Evolutionary conservation across 2,797 vertebrate species (phyloP), one percentile per base, ranked within the genome.

Genomic region (Podarcis siculus): DNA sequence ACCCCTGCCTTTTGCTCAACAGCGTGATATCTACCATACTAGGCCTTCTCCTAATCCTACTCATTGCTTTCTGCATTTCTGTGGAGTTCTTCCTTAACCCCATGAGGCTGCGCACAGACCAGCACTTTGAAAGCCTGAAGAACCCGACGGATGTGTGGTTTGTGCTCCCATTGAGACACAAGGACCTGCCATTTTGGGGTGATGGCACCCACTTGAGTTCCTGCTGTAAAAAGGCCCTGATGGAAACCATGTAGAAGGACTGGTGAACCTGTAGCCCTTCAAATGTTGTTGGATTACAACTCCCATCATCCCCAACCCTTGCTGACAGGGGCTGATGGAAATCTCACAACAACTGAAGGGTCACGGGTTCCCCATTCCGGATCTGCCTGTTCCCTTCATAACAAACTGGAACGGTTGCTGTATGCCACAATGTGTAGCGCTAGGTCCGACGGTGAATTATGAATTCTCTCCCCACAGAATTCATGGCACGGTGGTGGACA

Each of bases 1-100:
- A 99, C 96, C 99, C 99, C 96, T 97, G 99, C 97, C 95, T 98
- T 87, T 99, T 99, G 95, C 94, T 99, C 91, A 98, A 98, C 93
- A 98, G 98, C 5, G 98, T 99, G 78, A 96, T 98, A 42, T 99
- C 98, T 0, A 98, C 98, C 90, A 96, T 99, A 67, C 81, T 98
- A 91, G 98, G 98, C 2, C 97, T 98, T 66, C 94, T 96, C 72
- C 96, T 99, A 27, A 96, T 99, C 81, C 96, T 98, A 86, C 94
- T 98, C 13, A 75, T 98, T 0, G 96, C 98, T 91, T 98, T 96
- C n/a, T 99, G 98, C 8, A 92, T 99, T 91, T 98, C 99, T 72
- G 97, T 98, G 58, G 97, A 98, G 92, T 98, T 98, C 95, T 99
- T 99, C 92, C 5, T 98, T 76, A 98, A 99, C 86, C 98, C 98